These are phyloP conservation scores for Sinella curviseta DNA, from an alignment of 1,140 invertebrate genomes.

Conservation along the genomic window DNA sequence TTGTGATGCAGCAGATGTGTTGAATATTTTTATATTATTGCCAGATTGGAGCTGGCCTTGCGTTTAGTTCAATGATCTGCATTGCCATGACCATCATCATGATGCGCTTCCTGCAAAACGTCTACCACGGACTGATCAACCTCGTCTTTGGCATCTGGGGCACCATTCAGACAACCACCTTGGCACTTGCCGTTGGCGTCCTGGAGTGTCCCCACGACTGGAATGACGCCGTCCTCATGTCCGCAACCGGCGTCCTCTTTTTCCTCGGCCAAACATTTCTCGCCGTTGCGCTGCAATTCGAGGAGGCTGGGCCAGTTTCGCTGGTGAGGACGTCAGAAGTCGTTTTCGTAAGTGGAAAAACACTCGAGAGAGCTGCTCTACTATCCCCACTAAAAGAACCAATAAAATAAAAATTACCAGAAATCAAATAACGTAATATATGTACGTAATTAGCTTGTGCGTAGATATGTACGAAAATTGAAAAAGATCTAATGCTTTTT, in stretches of 20 bases:
- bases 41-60: conserved; percentile 41
- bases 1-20: too few relatives aligned
- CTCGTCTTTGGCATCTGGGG: conserved; percentile 37
- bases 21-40: too few relatives aligned
- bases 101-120: conserved; percentile 33
- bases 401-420: neutral
- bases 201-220: conserved; percentile 23
- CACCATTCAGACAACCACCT: neutral
- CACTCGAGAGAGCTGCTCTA: neutral
- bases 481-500: too few relatives aligned
- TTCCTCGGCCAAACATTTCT: conserved; percentile 50
- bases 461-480: too few relatives aligned
- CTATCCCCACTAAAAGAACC: neutral
- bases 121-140: conserved; percentile 39
- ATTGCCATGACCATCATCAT: conserved; percentile 38
- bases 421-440: neutral
- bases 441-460: neutral
- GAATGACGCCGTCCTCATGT: conserved; percentile 5
- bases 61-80: conserved; percentile 41
- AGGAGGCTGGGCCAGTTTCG: conserved; percentile 51
- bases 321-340: conserved; percentile 46
- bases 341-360: conserved; percentile 10
- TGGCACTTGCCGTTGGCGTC: conserved; percentile 19
- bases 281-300: conserved; percentile 49
- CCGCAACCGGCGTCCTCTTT: neutral